A percentile compares a stretch with the other conserved stretches of the same genome.
Conservation (phyloP, 2,888 invertebrate species). For the Morpho achilles region DNA sequence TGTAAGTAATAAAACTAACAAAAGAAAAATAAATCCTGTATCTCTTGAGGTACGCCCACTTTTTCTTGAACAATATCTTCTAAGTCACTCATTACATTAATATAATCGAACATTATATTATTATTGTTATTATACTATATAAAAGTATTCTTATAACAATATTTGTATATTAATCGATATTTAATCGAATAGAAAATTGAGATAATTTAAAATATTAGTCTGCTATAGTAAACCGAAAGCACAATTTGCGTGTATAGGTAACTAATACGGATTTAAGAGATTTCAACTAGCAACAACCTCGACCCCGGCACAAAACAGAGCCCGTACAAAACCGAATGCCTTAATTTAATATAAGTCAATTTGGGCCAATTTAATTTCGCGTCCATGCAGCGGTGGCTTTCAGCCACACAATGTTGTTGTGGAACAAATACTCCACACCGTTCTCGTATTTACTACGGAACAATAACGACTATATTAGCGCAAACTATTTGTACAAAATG, state of each 20-base stretch:
- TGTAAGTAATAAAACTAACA: constrained; percentile 38
- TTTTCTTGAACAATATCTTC: constrained; percentile 6
- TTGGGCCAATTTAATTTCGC: constrained; percentile 72
- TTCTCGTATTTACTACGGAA: constrained; percentile 24
- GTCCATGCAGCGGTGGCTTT: constrained; percentile 51
- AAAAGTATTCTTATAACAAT: too few species aligned
- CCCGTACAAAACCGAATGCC: constrained; percentile 69
- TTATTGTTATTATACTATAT: background rate
- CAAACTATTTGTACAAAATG: constrained; percentile 17
- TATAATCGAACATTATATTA: constrained; percentile 9
- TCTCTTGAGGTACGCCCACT: constrained; percentile 22
- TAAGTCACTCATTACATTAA: constrained; percentile 9
- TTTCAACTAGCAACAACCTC: constrained; percentile 21
- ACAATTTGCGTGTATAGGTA: too few species aligned
- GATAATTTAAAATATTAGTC: too few species aligned
- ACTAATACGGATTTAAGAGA: constrained; percentile 18
- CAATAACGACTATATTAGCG: constrained; percentile 25
- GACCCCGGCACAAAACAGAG: constrained; percentile 50
- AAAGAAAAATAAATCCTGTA: constrained; percentile 39
- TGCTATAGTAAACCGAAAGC: too few species aligned
- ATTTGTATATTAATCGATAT: too few species aligned
- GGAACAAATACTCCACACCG: constrained; percentile 24
- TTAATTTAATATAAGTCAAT: constrained; percentile 75
- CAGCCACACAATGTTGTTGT: constrained; percentile 25
- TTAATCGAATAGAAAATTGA: too few species aligned